Base-by-base conservation (phyloP, 2,888 invertebrate species). In the Erebia epiphron region DNA sequence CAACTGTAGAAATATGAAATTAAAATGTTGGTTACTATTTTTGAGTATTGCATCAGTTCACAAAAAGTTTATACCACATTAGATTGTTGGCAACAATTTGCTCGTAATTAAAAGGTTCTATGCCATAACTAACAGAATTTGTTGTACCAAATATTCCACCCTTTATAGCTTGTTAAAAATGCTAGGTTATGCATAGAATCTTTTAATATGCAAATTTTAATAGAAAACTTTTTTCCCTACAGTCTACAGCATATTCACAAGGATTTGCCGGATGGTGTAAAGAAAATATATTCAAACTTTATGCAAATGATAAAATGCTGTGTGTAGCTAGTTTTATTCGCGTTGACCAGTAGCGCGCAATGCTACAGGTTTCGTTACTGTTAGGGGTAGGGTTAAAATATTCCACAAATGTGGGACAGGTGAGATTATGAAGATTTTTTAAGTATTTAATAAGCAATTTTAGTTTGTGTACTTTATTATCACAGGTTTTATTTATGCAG, bases 261-360 rank as follows among this genome's bases (percentile, higher is more conserved):
- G 92, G 92, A 89, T 85, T 83, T 87, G 89, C 90, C 85, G 93
- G 89, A 91, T 93, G 86, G 76, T 93, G 82, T 90, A 86, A 85
- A 86, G 91, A 91, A 88, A 89, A 84, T 80, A 83, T 86, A 81
- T 84, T 85, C 82, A 87, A 89, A 87, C 85, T 89, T 87, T 87
- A 81, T 88, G 80, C 83, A 88, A 91, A 90, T 87, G 80, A 83
- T 87, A 86, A 86, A 88, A 87, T 88, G 82, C 83, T 83, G 91
- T 92, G 92, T 92, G 90, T 93, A 92, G 92, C 92, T 91, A 92
- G 91, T 86, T 86, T 78, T 84, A 86, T 71, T 87, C 93, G 93
- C 92, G 92, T 92, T 92, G 91, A 93, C 93, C 92, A 73, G 93
- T 92, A 90, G 94, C 94, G 94, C 93, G 94, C 94, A 94, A 94